A percentile compares a stretch with the other conserved stretches of the same genome.
These are phyloP conservation scores for Sprattus sprattus DNA, from an alignment of 2,113 vertebrate genomes.

Conservation along the genomic window DNA sequence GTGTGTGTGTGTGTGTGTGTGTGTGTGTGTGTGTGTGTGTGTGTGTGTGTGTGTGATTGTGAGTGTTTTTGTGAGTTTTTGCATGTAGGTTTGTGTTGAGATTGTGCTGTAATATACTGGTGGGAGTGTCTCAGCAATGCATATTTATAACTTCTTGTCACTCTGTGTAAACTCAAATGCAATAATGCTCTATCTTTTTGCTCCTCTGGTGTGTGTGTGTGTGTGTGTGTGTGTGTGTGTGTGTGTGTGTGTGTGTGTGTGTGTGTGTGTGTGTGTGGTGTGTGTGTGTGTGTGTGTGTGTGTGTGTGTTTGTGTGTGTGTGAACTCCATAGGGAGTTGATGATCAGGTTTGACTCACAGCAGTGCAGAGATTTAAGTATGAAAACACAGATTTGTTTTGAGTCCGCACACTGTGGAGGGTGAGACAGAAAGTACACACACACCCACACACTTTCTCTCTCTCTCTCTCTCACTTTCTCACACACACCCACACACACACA, in stretches of 20 bases:
- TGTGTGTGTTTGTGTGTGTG: neutral
- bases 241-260: neutral
- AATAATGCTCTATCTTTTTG: too few species aligned
- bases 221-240: neutral
- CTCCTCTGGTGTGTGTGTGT: neutral
- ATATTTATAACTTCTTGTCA: too few species aligned
- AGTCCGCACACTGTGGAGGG: neutral
- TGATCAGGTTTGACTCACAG: constrained; percentile 15
- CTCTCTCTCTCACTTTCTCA: constrained; percentile 1
- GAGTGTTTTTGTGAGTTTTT: neutral
- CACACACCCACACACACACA: neutral
- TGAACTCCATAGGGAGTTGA: neutral
- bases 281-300: neutral
- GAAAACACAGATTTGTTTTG: constrained; percentile 14
- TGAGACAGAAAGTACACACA: neutral
- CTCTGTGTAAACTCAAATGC: too few species aligned
- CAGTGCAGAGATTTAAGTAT: constrained; percentile 2
- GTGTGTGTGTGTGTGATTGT: neutral
- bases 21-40: constrained; percentile 3
- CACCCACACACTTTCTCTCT: neutral
- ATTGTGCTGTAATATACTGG: neutral
- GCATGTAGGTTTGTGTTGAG: neutral
- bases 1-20: constrained; percentile 8
- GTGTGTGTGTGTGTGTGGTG: neutral
- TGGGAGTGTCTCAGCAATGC: too few species aligned